Base-by-base conservation (phyloP, 2,113 vertebrate species). In the Cryptotis parvus region DNA sequence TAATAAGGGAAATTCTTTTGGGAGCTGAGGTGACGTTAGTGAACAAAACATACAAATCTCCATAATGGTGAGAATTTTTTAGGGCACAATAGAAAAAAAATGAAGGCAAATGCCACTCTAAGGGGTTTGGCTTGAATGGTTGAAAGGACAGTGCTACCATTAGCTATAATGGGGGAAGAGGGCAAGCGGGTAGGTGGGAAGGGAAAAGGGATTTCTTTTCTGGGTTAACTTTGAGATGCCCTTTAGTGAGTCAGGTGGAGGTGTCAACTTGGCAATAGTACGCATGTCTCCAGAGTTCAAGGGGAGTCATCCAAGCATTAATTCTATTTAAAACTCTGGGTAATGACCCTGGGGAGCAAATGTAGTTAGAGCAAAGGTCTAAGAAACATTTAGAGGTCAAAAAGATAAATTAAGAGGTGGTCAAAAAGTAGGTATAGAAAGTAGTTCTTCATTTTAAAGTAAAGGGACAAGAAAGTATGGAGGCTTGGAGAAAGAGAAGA, bases 321-420 rank as follows among this genome's bases (percentile, higher is more conserved):
- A 91, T 88, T 78, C 33, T 90, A 73, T 80, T 75, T 75, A 90
- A 93, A 87, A 29, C 37, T 58, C 73, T 68, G 41, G 33, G 69
- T 65, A 90, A 29, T 88, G 78, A 85, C 27, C n/a, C 8, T 72
- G n/a, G 49, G 52, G 75, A 77, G n/a, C 26, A 26, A 86, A 68
- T 43, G 1, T 35, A 49, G 37, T 79, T 72, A 76, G 41, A 75
- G 45, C 8, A 85, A 92, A 61, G 89, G 52, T 31, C 18, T 14
- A 18, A 75, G 58, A 58, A 78, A 82, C 20, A 43, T 68, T 58
- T 63, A 76, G 76, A 82, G 52, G 35, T 82, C 35, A 82, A 72
- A 66, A 31, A 89, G 61, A 49, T 49, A 55, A 91, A 33, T 22
- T 76, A 49, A 43, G 31, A 31, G 20, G 39, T 24, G 27, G 39